Evolutionary conservation across 2,888 invertebrate genomes (phyloP).

Genomic region (Heteromurus nitidus): DNA sequence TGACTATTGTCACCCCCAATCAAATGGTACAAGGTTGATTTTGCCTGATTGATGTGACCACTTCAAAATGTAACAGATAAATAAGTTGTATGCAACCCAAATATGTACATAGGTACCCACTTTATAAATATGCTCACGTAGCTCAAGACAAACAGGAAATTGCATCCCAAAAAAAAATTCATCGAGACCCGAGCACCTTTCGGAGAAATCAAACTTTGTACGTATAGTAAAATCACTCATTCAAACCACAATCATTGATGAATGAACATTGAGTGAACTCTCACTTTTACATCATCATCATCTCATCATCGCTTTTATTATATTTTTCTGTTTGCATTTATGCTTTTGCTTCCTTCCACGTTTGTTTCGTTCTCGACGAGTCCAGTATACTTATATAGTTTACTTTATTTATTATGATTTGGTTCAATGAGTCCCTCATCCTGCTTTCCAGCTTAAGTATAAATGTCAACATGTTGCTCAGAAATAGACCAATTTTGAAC

Average conservation of each 20-base stretch:
- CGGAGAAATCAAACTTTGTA: not conserved
- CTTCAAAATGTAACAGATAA: no score
- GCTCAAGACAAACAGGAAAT: no score
- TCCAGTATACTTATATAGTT: slow-evolving; percentile 4
- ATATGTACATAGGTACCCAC: no score
- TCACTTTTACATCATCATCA: not conserved
- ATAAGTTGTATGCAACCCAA: no score
- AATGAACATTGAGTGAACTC: not conserved
- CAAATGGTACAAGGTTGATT: no score
- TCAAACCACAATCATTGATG: no score
- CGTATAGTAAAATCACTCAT: not conserved
- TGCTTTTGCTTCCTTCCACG: not conserved
- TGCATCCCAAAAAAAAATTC: no score
- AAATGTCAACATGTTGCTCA: slow-evolving; percentile 43
- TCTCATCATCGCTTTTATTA: no score
- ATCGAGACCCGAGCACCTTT: not conserved
- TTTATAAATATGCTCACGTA: no score
- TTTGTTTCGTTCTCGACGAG: not conserved
- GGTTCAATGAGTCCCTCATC: slow-evolving; percentile 28
- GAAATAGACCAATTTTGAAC: not conserved
- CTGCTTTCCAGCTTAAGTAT: slow-evolving; percentile 31
- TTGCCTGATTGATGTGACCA: no score
- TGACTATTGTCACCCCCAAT: no score
- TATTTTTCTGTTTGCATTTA: not conserved
- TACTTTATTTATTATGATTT: slow-evolving; percentile 25